phyloP scores from a whole-genome alignment of 2,113 vertebrate species.

The Desmodus rotundus region DNA sequence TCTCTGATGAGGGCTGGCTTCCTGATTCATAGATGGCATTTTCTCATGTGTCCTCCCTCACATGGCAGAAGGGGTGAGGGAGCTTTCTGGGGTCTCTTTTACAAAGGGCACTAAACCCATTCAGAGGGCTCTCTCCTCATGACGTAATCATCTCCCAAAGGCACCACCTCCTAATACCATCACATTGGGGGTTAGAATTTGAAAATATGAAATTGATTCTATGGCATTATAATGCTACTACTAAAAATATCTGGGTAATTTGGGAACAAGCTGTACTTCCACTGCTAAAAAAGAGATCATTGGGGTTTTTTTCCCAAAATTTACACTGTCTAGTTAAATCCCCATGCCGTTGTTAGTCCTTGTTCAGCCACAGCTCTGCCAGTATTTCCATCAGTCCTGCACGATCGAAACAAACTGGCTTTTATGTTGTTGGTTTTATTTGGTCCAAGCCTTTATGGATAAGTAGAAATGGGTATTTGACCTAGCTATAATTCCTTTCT shows the following conservation, averaged over 20 bases:
- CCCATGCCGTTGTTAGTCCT: neutral
- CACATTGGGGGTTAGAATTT: neutral
- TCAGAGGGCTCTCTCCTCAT: neutral
- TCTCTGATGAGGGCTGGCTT: neutral
- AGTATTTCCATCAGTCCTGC: neutral
- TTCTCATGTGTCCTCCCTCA: neutral
- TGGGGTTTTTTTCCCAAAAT: neutral
- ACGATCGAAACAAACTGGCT: neutral
- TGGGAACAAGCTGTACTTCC: neutral
- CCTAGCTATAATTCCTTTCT: neutral
- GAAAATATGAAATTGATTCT: neutral
- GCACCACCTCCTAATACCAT: neutral
- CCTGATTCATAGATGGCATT: neutral
- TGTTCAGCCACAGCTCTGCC: neutral
- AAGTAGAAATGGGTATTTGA: constrained; percentile 1
- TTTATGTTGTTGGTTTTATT: neutral
- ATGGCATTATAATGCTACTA: neutral
- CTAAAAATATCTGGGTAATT: neutral
- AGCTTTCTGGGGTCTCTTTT: neutral
- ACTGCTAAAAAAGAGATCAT: neutral
- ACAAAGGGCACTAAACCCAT: neutral
- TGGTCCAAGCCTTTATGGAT: neutral
- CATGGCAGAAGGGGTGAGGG: neutral
- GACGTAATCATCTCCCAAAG: neutral
- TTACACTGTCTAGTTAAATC: neutral